These are phyloP conservation scores for Zhengitettix transpicula DNA, from an alignment of 2,888 invertebrate species.

Conservation along the genomic window DNA sequence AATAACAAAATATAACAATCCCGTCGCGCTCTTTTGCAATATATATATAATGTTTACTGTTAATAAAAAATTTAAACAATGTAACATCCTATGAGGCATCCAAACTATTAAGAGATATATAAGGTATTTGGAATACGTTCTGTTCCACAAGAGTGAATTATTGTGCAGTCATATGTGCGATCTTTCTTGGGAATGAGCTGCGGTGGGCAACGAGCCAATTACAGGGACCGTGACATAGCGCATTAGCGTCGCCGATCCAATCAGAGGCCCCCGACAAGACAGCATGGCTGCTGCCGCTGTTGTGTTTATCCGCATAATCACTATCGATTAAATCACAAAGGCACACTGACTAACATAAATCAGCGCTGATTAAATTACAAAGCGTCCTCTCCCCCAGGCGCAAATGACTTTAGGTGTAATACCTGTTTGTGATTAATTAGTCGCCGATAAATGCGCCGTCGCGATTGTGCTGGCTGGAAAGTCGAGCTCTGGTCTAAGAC, in stretches of 20 bases:
- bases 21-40: too few species aligned
- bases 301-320: not conserved
- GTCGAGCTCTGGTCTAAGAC: not conserved
- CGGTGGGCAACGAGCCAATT: not conserved
- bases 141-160: too few species aligned
- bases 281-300: too few species aligned
- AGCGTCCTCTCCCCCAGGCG: not conserved
- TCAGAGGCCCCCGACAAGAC: not conserved
- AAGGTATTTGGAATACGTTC: too few species aligned
- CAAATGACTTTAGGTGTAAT: not conserved
- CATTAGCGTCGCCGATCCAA: not conserved
- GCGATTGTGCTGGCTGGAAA: not conserved
- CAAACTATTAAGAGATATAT: too few species aligned
- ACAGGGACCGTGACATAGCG: not conserved
- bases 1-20: too few species aligned
- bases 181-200: not conserved
- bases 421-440: not conserved
- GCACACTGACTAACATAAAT: not conserved
- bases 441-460: not conserved
- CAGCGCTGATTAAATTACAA: not conserved
- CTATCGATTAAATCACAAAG: not conserved
- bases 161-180: too few species aligned
- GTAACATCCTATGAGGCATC: too few species aligned
- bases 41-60: too few species aligned
- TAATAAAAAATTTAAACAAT: too few species aligned